Conservation (phyloP, 2,113 vertebrate species). For the Leptobrachium leishanense region DNA sequence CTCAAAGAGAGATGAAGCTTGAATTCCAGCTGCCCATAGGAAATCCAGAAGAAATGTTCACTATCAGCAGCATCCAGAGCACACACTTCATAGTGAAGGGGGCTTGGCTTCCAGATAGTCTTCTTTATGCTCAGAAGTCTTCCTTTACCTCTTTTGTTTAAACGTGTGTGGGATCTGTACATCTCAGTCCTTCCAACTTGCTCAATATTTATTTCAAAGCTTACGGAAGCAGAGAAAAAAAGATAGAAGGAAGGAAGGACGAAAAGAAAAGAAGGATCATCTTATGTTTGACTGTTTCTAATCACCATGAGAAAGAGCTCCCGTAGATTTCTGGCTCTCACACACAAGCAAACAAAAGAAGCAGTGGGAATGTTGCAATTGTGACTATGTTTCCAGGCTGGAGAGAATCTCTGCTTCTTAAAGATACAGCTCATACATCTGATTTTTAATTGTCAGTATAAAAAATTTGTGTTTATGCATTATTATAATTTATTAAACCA, state of each 20-base stretch:
- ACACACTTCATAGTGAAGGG: constrained; percentile 37
- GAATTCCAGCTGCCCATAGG: constrained; percentile 29
- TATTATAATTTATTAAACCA: too few species aligned
- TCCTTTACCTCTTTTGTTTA: constrained; percentile 44
- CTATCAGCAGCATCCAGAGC: constrained; percentile 40
- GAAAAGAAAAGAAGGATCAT: constrained; percentile 41
- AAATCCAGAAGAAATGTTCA: constrained; percentile 35
- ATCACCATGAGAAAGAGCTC: constrained; percentile 47
- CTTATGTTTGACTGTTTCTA: constrained; percentile 48
- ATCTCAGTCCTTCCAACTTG: constrained; percentile 40
- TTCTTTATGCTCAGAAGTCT: constrained; percentile 35
- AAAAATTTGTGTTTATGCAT: too few species aligned
- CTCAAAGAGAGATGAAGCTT: constrained; percentile 28
- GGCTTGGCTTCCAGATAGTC: constrained; percentile 20
- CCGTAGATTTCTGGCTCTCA: constrained; percentile 47
- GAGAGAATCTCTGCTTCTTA: constrained; percentile 40
- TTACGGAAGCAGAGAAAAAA: constrained; percentile 20
- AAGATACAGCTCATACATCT: constrained; percentile 39
- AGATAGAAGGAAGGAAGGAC: constrained; percentile 36
- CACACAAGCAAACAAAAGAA: constrained; percentile 46
- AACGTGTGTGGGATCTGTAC: constrained; percentile 33
- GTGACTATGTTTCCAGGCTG: constrained; percentile 40
- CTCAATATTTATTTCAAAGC: constrained; percentile 47
- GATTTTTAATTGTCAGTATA: neutral
- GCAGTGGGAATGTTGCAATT: constrained; percentile 44